Conservation (phyloP, 2,888 invertebrate species). For the Gastracanthus pulcherrimus region DNA sequence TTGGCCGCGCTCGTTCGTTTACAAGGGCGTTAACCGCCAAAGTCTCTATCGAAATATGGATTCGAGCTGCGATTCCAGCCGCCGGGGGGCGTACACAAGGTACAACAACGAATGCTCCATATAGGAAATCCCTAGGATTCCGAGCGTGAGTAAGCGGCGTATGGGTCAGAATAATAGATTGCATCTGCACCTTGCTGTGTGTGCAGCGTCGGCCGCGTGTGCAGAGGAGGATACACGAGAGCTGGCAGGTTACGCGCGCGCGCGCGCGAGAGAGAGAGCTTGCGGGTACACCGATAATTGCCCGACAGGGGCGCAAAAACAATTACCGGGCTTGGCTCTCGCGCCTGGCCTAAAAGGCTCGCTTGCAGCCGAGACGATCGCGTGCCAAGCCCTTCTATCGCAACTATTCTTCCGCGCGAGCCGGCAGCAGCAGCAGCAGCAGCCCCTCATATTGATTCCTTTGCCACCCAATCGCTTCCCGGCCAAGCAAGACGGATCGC, state of each 20-base stretch:
- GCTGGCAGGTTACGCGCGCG: not conserved
- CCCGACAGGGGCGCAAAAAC: constrained; percentile 67
- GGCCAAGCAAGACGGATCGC: constrained; percentile 36
- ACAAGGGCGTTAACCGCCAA: not conserved
- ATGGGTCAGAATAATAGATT: constrained; percentile 60
- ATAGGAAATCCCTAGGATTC: constrained; percentile 30
- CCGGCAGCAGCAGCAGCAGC: too few species aligned
- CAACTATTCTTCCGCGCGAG: constrained; percentile 1
- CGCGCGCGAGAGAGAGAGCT: not conserved
- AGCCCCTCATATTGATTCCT: too few species aligned
- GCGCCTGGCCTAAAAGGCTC: constrained; percentile 13
- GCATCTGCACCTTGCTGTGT: constrained; percentile 46
- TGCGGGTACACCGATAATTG: constrained; percentile 63
- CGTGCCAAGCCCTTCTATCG: constrained; percentile 42
- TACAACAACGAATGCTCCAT: not conserved
- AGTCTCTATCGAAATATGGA: constrained; percentile 8
- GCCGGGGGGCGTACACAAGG: not conserved
- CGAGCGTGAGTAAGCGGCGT: constrained; percentile 25
- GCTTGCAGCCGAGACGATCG: constrained; percentile 26
- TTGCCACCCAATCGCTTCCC: constrained; percentile 13
- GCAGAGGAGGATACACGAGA: not conserved
- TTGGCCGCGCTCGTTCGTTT: not conserved
- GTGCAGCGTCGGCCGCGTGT: not conserved
- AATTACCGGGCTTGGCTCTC: constrained; percentile 68
- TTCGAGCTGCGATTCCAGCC: too few species aligned